phyloP scores from a whole-genome alignment of 2,888 invertebrate genomes.

The Drosophila imparisetae region DNA sequence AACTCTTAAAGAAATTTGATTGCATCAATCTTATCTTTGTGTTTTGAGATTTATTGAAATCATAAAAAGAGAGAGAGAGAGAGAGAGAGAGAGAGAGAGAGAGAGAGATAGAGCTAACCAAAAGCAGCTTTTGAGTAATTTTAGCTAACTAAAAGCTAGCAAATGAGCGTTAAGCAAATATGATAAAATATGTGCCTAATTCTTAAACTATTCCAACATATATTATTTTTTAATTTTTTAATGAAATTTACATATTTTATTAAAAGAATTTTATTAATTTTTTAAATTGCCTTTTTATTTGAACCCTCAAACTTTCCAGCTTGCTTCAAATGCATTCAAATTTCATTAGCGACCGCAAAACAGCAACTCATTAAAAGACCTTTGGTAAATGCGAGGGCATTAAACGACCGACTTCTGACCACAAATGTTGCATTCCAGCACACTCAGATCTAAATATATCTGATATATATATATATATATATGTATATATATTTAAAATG shows the following conservation, averaged over 20 bases:
- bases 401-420: conserved; percentile 23
- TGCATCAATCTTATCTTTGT: neutral
- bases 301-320: neutral
- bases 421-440: conserved; percentile 7
- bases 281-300: neutral
- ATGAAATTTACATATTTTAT: neutral
- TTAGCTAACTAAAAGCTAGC: too few species aligned
- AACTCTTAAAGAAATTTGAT: conserved; percentile 4
- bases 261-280: neutral
- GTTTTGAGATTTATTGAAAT: neutral
- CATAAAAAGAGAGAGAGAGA: neutral
- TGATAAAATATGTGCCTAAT: neutral
- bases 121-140: neutral
- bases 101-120: neutral
- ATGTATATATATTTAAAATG: neutral
- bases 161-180: too few species aligned
- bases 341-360: neutral
- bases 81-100: accelerated
- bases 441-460: neutral
- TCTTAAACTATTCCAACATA: neutral
- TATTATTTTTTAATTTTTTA: neutral
- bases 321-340: neutral
- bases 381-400: conserved; percentile 19
- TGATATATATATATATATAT: neutral
- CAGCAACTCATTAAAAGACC: neutral